These are phyloP conservation scores for Sciurus vulgaris DNA, from an alignment of 2,797 vertebrate genomes.

Conservation along the genomic window DNA sequence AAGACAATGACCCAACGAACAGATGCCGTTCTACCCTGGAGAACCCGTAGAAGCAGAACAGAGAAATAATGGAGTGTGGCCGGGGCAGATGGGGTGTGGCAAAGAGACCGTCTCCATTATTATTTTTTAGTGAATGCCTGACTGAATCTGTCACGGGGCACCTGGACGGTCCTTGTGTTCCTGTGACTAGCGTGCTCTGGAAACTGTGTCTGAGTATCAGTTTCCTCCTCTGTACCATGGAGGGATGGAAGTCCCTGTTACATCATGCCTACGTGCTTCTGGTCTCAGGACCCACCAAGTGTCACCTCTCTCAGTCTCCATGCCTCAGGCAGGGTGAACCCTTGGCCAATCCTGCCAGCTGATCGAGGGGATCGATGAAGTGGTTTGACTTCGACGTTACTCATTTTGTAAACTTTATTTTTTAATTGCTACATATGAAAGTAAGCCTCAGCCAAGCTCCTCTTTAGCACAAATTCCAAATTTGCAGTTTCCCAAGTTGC, in stretches of 20 bases:
- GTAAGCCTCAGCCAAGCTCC: background rate
- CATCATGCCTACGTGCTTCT: background rate
- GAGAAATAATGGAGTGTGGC: background rate
- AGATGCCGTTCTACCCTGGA: conserved; percentile 29
- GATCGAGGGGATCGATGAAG: background rate
- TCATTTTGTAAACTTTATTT: background rate
- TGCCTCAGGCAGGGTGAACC: accelerated
- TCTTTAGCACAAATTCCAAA: background rate
- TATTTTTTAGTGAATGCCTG: conserved; percentile 33
- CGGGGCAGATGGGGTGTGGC: background rate
- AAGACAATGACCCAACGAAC: background rate
- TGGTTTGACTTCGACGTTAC: background rate
- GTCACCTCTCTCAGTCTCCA: too few species aligned
- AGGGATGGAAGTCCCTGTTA: conserved; percentile 12
- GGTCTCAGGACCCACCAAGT: background rate
- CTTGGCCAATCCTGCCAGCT: background rate
- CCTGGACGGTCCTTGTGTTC: conserved; percentile 20
- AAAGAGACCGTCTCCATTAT: background rate
- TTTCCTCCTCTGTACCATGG: conserved; percentile 19
- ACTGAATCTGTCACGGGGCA: background rate
- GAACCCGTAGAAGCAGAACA: background rate
- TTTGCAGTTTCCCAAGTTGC: background rate
- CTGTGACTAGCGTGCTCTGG: conserved; percentile 1
- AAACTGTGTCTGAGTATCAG: conserved; percentile 35
- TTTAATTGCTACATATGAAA: background rate